phyloP scores from a whole-genome alignment of 2,797 vertebrate species.

The Antrozous pallidus region DNA sequence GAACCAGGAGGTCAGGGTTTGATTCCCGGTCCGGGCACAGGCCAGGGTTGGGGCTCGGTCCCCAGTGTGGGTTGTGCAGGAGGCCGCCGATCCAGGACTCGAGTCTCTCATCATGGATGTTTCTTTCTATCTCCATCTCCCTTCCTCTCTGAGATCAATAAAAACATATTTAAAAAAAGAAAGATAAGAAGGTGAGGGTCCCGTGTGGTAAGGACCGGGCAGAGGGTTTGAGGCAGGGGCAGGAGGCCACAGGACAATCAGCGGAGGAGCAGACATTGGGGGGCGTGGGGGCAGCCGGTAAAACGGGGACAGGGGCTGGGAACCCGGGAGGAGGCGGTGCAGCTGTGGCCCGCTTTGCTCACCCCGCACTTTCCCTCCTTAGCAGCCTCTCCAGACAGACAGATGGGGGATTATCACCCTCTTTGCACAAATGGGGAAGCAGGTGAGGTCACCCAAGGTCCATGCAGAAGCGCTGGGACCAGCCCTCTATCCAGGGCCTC shows the following conservation, averaged over 20 bases:
- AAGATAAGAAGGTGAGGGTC: background rate
- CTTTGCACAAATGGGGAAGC: background rate
- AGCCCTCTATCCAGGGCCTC: background rate
- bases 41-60: no score
- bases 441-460: no score
- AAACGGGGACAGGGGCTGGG: background rate
- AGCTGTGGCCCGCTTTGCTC: background rate
- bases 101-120: no score
- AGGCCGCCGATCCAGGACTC: no score
- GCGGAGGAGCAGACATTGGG: background rate
- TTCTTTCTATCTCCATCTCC: no score
- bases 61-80: no score
- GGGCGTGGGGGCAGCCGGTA: accelerated
- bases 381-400: background rate
- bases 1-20: no score
- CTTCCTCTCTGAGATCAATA: no score
- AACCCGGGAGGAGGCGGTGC: background rate
- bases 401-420: background rate
- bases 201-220: background rate
- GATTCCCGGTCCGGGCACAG: no score
- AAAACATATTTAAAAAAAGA: background rate
- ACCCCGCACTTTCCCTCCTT: background rate
- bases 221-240: no score
- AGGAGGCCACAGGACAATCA: no score
- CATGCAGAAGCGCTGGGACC: background rate